A percentile compares a stretch with the other conserved stretches of the same genome.
Evolutionary conservation across 2,888 invertebrate species (phyloP).

Genomic region (Pseudeuparius sepicola): DNA sequence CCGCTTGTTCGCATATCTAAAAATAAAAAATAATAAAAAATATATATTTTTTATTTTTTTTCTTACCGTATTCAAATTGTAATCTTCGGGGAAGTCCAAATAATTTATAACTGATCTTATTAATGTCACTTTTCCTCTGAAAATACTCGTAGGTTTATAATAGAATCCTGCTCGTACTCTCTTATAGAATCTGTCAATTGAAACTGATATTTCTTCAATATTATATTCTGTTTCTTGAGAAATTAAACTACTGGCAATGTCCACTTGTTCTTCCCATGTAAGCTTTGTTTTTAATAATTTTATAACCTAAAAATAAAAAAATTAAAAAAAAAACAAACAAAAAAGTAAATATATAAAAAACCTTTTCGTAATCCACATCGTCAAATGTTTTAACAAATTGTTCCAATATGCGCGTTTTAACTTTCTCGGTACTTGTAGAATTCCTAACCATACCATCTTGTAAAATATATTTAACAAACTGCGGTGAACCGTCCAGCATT

Average conservation of each 20-base stretch:
- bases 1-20: too few relatives aligned
- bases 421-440: too few relatives aligned
- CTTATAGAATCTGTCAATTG: conserved; percentile 16
- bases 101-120: conserved; percentile 17
- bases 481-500: conserved; percentile 20
- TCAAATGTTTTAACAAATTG: conserved; percentile 16
- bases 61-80: conserved; percentile 20
- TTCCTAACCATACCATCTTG: too few relatives aligned
- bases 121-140: conserved; percentile 18
- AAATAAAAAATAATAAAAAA: too few relatives aligned
- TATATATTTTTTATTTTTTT: too few relatives aligned
- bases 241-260: conserved; percentile 16
- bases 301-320: conserved; percentile 18
- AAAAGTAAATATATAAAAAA: too few relatives aligned
- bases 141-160: conserved; percentile 16
- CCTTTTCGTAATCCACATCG: conserved; percentile 13
- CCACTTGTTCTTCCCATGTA: conserved; percentile 13
- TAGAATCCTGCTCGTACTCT: conserved; percentile 17
- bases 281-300: conserved; percentile 5
- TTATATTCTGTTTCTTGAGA: too few relatives aligned
- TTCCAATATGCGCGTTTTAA: conserved; percentile 13
- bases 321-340: too few relatives aligned
- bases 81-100: conserved; percentile 17
- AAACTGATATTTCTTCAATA: too few relatives aligned
- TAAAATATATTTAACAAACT: conserved; percentile 15